A percentile compares a stretch with the other conserved stretches of the same genome.
Conservation (phyloP, 2,113 vertebrate species). For the Anarrhichthys ocellatus region DNA sequence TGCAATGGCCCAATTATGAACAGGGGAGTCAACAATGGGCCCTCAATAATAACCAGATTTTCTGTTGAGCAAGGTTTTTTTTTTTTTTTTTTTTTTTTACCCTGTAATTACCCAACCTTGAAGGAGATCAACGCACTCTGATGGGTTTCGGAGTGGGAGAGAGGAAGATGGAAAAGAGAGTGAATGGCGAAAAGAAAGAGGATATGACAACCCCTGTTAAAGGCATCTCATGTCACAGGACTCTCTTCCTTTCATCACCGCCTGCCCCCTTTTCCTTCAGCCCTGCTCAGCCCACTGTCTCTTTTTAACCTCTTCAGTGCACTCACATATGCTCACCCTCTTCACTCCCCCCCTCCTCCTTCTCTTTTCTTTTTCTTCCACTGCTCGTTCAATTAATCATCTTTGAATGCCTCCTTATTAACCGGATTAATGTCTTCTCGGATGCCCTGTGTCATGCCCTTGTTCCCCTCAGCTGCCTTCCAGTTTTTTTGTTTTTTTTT, state of each 20-base stretch:
- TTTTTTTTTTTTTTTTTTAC: slow-evolving; percentile 29
- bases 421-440: slow-evolving; percentile 43
- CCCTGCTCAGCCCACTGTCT: slow-evolving; percentile 30
- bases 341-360: not conserved
- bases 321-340: slow-evolving; percentile 34
- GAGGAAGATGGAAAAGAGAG: slow-evolving; percentile 29
- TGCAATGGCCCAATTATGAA: slow-evolving; percentile 64
- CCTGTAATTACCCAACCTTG: slow-evolving; percentile 73
- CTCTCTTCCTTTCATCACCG: slow-evolving; percentile 49
- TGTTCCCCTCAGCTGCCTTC: slow-evolving; percentile 33
- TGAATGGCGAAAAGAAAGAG: slow-evolving; percentile 22
- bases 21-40: slow-evolving; percentile 62
- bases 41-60: slow-evolving; percentile 61
- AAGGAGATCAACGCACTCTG: slow-evolving; percentile 70
- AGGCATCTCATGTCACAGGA: slow-evolving; percentile 64
- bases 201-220: slow-evolving; percentile 61
- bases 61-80: slow-evolving; percentile 46
- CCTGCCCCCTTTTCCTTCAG: slow-evolving; percentile 36
- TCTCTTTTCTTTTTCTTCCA: slow-evolving; percentile 1
- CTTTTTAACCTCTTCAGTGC: slow-evolving; percentile 44
- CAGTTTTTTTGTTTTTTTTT: slow-evolving; percentile 24
- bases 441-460: slow-evolving; percentile 39
- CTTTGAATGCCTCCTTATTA: slow-evolving; percentile 45
- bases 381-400: slow-evolving; percentile 45
- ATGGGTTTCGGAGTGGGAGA: slow-evolving; percentile 49